phyloP scores from a whole-genome alignment of 2,113 vertebrate species.

The Potamarius usumacintae region DNA sequence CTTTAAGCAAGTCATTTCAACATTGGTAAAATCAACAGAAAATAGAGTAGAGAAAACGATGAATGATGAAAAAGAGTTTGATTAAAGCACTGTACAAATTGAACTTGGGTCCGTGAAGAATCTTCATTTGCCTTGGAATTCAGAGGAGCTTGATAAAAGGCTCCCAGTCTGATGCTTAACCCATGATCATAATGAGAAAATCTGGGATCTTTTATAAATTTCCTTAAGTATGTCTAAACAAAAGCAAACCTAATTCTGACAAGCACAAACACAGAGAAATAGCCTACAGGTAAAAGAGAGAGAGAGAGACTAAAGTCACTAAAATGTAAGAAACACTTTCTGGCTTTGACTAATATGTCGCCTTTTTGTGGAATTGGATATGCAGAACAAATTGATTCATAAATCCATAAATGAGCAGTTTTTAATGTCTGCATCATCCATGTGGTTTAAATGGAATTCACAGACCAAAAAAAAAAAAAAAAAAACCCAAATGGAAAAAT shows the following conservation, averaged over 20 bases:
- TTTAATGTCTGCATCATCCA: constrained; percentile 63
- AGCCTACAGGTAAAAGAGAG: constrained; percentile 3
- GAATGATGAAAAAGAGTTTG: constrained; percentile 20
- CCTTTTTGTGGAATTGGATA: constrained; percentile 65
- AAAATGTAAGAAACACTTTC: not conserved
- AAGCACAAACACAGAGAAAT: not conserved
- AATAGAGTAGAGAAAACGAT: not conserved
- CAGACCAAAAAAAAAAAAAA: constrained; percentile 49
- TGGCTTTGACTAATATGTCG: constrained; percentile 47
- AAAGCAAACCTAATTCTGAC: constrained; percentile 20
- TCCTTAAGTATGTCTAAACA: constrained; percentile 24
- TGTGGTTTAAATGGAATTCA: constrained; percentile 68
- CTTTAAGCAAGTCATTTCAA: not conserved
- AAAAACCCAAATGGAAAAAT: constrained; percentile 5
- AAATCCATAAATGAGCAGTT: constrained; percentile 69
- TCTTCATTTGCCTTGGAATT: constrained; percentile 3
- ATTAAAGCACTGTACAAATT: constrained; percentile 29
- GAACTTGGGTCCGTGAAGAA: constrained; percentile 6
- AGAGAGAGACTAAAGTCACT: not conserved
- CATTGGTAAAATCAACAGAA: constrained; percentile 6
- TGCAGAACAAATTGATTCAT: constrained; percentile 71
- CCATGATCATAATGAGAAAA: not conserved
- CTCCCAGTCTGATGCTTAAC: not conserved
- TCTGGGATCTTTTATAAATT: constrained; percentile 26
- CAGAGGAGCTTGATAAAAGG: constrained; percentile 23